Evolutionary conservation across 2,888 invertebrate species (phyloP), one percentile per base, ranked within the genome.

Genomic region (Stomorhina lunata): DNA sequence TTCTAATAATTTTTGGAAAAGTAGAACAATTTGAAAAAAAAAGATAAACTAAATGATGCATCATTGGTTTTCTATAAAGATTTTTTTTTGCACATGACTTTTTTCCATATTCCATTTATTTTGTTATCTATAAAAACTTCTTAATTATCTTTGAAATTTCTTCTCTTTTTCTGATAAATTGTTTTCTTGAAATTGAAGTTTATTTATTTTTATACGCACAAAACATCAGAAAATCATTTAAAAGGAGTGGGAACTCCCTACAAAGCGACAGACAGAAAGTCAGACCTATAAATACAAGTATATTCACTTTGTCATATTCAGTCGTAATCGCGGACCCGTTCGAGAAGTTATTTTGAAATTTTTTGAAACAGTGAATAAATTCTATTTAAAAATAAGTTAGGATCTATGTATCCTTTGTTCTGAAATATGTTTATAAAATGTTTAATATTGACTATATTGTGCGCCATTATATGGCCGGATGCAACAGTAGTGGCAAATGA

Each of bases 251-350:
- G 45, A n/a, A n/a, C 17, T 27, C 53, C 3, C 72, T 37, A n/a
- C n/a, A n/a, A n/a, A n/a, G n/a, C n/a, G n/a, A n/a, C n/a, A n/a
- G n/a, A n/a, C n/a, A n/a, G n/a, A n/a, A 37, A 22, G 17, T 37
- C 22, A 40, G 81, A 10, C 55, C 72, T 81, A 81, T 81, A 81
- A 73, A 81, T 81, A 81, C 78, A 78, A 63, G 68, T 63, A 34
- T 72, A 78, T 73, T 17, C 40, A 77, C 55, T 81, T 78, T 32
- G 7, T 57, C 29, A 20, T 22, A 20, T 50, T 81, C 63, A 81
- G 77, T 78, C 37, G 55, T 37, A 34, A 40, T 9, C 45, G 45
- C 32, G 37, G n/a, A 37, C 17, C 48, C 15, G 53, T 77, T 45
- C 22, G 55, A 37, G 55, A 32, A 53, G 66, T 34, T 61, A 4